phyloP scores from a whole-genome alignment of 2,888 invertebrate genomes.

The Lycia hirtaria region DNA sequence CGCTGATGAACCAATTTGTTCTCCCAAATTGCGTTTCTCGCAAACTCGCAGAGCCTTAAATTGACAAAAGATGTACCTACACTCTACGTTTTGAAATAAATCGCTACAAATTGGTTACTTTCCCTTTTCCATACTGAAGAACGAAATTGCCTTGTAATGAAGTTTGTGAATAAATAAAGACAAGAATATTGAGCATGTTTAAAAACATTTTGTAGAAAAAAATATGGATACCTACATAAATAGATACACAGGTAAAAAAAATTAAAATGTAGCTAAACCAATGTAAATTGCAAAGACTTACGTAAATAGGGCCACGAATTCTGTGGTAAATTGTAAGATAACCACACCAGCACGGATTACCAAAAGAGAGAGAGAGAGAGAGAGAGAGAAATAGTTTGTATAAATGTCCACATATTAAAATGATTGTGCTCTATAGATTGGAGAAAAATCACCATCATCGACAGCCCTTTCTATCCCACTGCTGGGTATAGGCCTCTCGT shows the following conservation, averaged over 20 bases:
- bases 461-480: no score
- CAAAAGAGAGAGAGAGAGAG: no score
- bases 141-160: constrained; percentile 19
- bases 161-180: background rate
- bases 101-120: constrained; percentile 14
- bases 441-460: no score
- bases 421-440: no score
- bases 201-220: background rate
- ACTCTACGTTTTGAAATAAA: constrained; percentile 25
- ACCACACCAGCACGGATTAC: no score
- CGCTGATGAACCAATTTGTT: constrained; percentile 31
- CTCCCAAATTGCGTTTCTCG: constrained; percentile 42
- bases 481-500: no score
- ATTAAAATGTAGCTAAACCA: no score
- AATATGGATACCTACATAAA: background rate
- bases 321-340: no score
- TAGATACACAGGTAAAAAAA: background rate
- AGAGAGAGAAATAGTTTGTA: no score
- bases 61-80: constrained; percentile 47
- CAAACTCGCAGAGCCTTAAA: constrained; percentile 46
- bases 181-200: background rate
- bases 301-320: no score
- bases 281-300: no score
- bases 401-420: no score
- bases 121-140: constrained; percentile 16